Percentiles rank a stretch among this genome's conserved stretches.
Conservation (phyloP, 1,140 invertebrate genomes). For the Drosophila yakuba region DNA sequence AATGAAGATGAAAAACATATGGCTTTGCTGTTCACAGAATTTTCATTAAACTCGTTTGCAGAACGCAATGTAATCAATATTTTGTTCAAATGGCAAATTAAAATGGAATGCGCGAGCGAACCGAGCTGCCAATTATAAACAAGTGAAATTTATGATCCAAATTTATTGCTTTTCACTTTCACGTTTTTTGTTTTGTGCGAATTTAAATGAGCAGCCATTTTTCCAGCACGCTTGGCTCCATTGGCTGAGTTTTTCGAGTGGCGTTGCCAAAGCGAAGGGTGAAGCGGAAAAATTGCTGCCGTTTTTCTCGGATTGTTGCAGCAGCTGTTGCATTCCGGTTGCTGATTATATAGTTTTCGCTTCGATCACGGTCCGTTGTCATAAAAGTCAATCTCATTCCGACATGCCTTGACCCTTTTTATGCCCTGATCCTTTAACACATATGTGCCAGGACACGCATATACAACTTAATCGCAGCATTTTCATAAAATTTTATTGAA, state of each 20-base stretch:
- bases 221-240: conserved; percentile 38
- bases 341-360: conserved; percentile 77
- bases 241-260: conserved; percentile 6
- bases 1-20: not conserved
- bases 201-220: conserved; percentile 40
- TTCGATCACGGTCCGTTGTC: conserved; percentile 55
- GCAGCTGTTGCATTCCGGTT: conserved; percentile 73
- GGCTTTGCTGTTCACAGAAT: not conserved
- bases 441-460: conserved; percentile 49
- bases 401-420: conserved; percentile 72
- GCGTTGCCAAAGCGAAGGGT: conserved; percentile 1
- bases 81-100: conserved; percentile 30
- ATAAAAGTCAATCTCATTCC: conserved; percentile 68
- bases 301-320: conserved; percentile 66
- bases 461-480: conserved; percentile 76
- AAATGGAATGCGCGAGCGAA: conserved; percentile 37
- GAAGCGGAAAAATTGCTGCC: conserved; percentile 37
- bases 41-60: conserved; percentile 8
- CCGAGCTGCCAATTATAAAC: conserved; percentile 49
- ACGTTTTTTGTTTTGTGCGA: conserved; percentile 16
- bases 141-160: conserved; percentile 46
- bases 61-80: conserved; percentile 25
- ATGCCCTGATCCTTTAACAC: conserved; percentile 44
- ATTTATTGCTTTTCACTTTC: conserved; percentile 42
- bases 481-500: conserved; percentile 84